Percentiles rank a stretch among this genome's conserved stretches.
phyloP scores from a whole-genome alignment of 2,113 vertebrate species.

The Ophiodon elongatus region DNA sequence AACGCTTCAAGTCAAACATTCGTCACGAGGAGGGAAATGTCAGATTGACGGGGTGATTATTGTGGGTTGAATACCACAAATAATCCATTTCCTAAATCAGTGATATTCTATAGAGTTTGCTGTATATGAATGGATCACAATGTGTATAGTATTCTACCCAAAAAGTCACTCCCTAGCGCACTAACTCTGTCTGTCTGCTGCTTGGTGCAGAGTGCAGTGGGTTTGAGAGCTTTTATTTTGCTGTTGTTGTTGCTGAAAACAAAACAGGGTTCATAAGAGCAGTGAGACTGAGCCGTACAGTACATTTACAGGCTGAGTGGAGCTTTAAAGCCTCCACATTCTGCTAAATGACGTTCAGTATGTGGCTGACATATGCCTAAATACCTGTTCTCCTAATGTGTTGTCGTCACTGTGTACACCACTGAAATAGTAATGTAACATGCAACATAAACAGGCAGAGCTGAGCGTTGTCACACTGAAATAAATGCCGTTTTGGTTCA shows the following conservation, averaged over 20 bases:
- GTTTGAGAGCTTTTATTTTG: background rate
- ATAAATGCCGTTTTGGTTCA: conserved; percentile 21
- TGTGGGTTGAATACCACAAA: conserved; percentile 20
- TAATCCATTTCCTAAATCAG: background rate
- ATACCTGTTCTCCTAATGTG: background rate
- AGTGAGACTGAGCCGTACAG: conserved; percentile 22
- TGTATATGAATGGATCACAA: background rate
- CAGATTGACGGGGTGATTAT: conserved; percentile 15
- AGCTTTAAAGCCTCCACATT: conserved; percentile 23
- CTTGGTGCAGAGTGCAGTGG: background rate
- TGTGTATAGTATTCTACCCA: background rate
- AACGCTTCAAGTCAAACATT: conserved; percentile 49
- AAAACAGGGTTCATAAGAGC: conserved; percentile 29
- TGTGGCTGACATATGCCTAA: background rate
- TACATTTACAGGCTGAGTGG: conserved; percentile 21
- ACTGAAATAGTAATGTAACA: conserved; percentile 2
- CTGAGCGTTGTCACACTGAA: conserved; percentile 38
- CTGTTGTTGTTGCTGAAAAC: conserved; percentile 23
- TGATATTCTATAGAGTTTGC: background rate
- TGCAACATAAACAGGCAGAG: conserved; percentile 28
- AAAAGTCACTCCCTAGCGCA: background rate
- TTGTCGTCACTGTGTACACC: conserved; percentile 1
- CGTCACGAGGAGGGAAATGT: conserved; percentile 23
- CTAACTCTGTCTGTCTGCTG: background rate
- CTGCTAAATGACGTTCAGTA: conserved; percentile 24